A percentile compares a stretch with the other conserved stretches of the same genome.
These are phyloP conservation scores for Tenthredo distinguenda DNA, from an alignment of 2,888 invertebrate species.

Conservation along the genomic window DNA sequence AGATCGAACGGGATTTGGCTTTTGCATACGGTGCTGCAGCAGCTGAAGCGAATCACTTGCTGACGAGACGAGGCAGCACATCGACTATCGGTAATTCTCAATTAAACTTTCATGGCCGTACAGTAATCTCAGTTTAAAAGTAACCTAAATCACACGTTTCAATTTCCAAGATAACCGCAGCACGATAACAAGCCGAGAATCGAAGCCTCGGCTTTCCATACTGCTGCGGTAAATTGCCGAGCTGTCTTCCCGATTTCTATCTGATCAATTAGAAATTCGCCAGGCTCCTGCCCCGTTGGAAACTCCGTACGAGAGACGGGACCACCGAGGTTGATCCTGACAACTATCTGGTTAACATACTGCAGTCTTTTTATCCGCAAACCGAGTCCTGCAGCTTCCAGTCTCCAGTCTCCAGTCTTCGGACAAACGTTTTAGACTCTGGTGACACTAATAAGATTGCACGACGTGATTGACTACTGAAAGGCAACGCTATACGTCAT, in stretches of 20 bases:
- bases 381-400: not conserved
- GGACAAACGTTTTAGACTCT: slow-evolving; percentile 26
- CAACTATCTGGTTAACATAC: not conserved
- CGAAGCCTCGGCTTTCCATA: slow-evolving; percentile 14
- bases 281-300: not conserved
- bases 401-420: not conserved
- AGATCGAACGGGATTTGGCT: slow-evolving; percentile 4
- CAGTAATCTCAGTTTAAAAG: slow-evolving; percentile 9
- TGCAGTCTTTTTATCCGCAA: not conserved
- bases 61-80: not conserved
- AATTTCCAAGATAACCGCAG: slow-evolving; percentile 23
- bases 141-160: slow-evolving; percentile 36
- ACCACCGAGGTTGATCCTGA: slow-evolving; percentile 43
- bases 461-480: slow-evolving; percentile 43
- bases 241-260: slow-evolving; percentile 46
- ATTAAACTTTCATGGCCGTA: slow-evolving; percentile 3
- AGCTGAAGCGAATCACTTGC: not conserved
- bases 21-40: slow-evolving; percentile 2
- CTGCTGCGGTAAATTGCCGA: slow-evolving; percentile 26
- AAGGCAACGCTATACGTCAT: not conserved
- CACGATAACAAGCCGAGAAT: slow-evolving; percentile 5
- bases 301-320: slow-evolving; percentile 17
- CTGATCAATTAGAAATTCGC: slow-evolving; percentile 47
- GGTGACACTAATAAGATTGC: slow-evolving; percentile 49
- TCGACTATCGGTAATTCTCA: not conserved